Percentiles rank a stretch among this genome's conserved stretches.
phyloP scores from a whole-genome alignment of 2,888 invertebrate genomes.

The Hemaris fuciformis region DNA sequence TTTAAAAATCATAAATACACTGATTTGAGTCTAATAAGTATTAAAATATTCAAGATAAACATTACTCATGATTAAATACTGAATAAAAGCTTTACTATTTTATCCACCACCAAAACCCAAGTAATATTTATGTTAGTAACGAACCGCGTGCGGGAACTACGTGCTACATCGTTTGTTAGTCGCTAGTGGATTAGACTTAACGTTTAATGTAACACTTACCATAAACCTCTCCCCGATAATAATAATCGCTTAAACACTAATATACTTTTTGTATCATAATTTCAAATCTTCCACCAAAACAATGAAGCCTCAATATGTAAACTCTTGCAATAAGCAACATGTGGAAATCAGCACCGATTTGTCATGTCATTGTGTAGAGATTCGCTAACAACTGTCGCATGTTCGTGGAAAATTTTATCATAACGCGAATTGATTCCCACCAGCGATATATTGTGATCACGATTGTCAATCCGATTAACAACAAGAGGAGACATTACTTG shows the following conservation, averaged over 20 bases:
- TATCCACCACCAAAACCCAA: constrained; percentile 70
- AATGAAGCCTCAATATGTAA: constrained; percentile 47
- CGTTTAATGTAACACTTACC: constrained; percentile 63
- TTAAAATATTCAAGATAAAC: constrained; percentile 64
- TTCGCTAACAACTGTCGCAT: constrained; percentile 8
- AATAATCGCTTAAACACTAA: constrained; percentile 38
- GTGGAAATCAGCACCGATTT: constrained; percentile 34
- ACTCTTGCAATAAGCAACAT: constrained; percentile 42
- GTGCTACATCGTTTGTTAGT: constrained; percentile 29
- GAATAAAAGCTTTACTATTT: constrained; percentile 62
- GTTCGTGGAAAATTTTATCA: background rate
- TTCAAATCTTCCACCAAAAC: constrained; percentile 29
- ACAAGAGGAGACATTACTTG: background rate
- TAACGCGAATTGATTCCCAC: background rate
- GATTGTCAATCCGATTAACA: background rate
- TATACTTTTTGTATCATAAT: constrained; percentile 32
- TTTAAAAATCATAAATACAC: constrained; percentile 56
- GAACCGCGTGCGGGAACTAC: constrained; percentile 43
- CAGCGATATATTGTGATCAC: background rate
- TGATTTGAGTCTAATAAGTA: constrained; percentile 51
- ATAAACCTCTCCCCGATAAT: constrained; percentile 49
- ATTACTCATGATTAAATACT: constrained; percentile 66
- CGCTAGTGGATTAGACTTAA: constrained; percentile 36
- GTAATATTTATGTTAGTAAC: constrained; percentile 62
- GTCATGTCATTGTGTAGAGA: constrained; percentile 43